These are phyloP conservation scores for Nothoprocta perdicaria DNA, from an alignment of 2,113 vertebrate genomes.

Conservation along the genomic window DNA sequence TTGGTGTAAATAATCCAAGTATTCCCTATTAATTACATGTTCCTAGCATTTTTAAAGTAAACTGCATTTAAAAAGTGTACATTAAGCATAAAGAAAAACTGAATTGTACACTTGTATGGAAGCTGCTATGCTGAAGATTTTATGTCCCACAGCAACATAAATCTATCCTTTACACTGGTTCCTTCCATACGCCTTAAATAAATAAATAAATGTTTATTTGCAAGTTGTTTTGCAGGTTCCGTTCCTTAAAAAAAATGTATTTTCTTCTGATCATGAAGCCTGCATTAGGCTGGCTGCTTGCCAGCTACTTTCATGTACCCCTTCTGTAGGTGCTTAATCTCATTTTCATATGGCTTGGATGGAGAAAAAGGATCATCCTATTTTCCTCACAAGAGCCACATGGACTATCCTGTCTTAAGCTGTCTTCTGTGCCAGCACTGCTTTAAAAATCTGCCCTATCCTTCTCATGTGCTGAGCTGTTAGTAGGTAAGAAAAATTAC, in stretches of 20 bases:
- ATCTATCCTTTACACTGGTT: background rate
- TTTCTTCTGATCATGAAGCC: background rate
- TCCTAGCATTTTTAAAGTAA: background rate
- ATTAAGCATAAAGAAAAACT: background rate
- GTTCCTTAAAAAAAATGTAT: background rate
- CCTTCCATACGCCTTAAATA: background rate
- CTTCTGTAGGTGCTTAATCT: background rate
- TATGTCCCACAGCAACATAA: background rate
- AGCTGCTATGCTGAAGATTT: background rate
- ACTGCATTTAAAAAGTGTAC: background rate
- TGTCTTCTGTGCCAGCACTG: background rate
- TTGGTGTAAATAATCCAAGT: background rate
- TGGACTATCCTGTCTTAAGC: background rate
- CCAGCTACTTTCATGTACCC: background rate
- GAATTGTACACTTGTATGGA: background rate
- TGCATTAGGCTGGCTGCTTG: background rate
- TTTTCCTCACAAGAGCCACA: background rate
- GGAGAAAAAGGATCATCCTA: background rate
- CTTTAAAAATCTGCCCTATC: background rate
- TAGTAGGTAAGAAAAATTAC: background rate
- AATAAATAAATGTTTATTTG: background rate
- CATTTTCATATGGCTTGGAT: background rate
- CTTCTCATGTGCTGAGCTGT: background rate
- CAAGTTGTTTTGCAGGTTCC: background rate
- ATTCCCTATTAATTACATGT: background rate